These are phyloP conservation scores for Branchipolynoe longqiensis DNA, from an alignment of 2,888 invertebrate species.

Conservation along the genomic window DNA sequence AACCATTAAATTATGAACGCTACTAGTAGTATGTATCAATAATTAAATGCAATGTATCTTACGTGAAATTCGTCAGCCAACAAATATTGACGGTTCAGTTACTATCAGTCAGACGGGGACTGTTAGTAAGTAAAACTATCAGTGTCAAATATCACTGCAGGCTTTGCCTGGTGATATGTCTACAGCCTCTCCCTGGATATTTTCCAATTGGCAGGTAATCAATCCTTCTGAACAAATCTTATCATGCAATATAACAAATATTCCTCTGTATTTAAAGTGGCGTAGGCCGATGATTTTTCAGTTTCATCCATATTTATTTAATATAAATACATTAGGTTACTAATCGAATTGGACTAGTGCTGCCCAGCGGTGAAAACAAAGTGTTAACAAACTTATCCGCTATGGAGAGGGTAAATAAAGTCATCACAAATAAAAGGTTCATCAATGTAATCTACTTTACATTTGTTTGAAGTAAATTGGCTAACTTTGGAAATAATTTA, in stretches of 20 bases:
- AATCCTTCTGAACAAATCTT: neutral
- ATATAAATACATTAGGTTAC: no score
- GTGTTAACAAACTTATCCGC: no score
- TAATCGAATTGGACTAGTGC: no score
- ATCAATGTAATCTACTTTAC: no score
- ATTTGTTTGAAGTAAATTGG: no score
- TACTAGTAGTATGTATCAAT: slow-evolving; percentile 42
- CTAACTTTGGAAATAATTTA: no score
- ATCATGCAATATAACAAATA: slow-evolving; percentile 4
- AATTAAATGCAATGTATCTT: slow-evolving; percentile 48
- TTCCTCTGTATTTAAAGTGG: neutral
- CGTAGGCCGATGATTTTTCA: no score
- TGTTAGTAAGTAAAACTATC: neutral
- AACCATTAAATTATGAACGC: slow-evolving; percentile 45
- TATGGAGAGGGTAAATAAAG: no score
- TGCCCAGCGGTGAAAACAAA: no score
- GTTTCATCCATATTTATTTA: no score
- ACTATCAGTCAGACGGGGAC: neutral
- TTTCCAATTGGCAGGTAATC: no score
- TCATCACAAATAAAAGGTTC: no score
- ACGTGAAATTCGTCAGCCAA: slow-evolving; percentile 28
- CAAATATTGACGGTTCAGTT: slow-evolving; percentile 11
- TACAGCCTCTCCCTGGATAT: neutral
- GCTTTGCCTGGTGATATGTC: slow-evolving; percentile 7
- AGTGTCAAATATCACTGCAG: neutral